Conservation (phyloP, 2,888 invertebrate genomes). For the Noctua pronuba region DNA sequence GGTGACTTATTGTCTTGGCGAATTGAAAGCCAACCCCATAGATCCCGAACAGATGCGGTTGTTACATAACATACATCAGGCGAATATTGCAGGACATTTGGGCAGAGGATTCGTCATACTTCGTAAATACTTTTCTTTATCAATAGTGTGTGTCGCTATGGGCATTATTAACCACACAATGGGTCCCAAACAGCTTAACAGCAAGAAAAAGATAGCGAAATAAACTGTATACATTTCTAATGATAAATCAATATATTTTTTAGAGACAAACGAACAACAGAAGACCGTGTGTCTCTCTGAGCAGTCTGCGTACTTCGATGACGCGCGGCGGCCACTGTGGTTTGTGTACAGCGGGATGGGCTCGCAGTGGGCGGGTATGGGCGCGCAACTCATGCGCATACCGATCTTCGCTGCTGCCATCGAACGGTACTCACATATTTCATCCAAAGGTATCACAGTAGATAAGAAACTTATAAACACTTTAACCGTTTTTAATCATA, state of each 20-base stretch:
- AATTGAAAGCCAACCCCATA: conserved; percentile 71
- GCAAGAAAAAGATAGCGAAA: background rate
- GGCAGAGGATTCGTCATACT: conserved; percentile 90
- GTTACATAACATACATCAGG: conserved; percentile 84
- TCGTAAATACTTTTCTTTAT: conserved; percentile 63
- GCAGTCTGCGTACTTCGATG: conserved; percentile 88
- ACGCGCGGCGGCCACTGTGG: conserved; percentile 90
- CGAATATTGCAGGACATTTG: conserved; percentile 88
- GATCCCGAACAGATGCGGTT: conserved; percentile 87
- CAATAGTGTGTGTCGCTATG: background rate
- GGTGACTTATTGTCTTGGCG: conserved; percentile 74
- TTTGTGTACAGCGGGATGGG: conserved; percentile 94
- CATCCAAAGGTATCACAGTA: background rate
- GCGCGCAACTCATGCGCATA: conserved; percentile 91
- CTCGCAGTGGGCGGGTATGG: conserved; percentile 93
- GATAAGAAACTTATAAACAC: background rate
- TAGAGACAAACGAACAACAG: conserved; percentile 70
- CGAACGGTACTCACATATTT: conserved; percentile 74
- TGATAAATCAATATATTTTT: background rate
- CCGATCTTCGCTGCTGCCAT: conserved; percentile 91
- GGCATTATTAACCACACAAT: background rate
- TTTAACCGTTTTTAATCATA: background rate
- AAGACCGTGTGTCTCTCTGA: conserved; percentile 83
- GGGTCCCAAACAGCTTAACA: background rate
- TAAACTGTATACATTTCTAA: background rate